A percentile compares a stretch with the other conserved stretches of the same genome.
Conservation (phyloP, 2,888 invertebrate species). For the Priocnemis perturbator region DNA sequence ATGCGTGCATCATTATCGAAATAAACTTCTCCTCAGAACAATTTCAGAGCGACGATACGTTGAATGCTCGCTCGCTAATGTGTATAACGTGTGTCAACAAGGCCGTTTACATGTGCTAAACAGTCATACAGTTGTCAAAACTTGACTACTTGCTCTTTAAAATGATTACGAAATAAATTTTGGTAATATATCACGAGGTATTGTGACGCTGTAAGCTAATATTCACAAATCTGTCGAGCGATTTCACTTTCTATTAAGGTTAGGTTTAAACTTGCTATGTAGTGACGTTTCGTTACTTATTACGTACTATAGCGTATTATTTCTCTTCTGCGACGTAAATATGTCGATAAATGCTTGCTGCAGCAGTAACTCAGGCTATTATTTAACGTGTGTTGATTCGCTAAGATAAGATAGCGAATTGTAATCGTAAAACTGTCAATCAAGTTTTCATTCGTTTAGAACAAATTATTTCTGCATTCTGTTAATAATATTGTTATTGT, state of each 20-base stretch:
- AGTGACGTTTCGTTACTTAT: too few relatives aligned
- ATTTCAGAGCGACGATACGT: constrained; percentile 8
- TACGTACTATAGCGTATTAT: too few relatives aligned
- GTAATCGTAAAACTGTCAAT: too few relatives aligned
- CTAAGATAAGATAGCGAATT: background rate
- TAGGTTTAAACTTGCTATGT: background rate
- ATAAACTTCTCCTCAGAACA: background rate
- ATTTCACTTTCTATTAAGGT: background rate
- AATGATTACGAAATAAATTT: too few relatives aligned
- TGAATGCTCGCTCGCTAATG: constrained; percentile 44
- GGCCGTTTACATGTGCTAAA: background rate
- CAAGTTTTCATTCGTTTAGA: too few relatives aligned
- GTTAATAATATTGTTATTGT: too few relatives aligned
- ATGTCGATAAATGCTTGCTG: too few relatives aligned
- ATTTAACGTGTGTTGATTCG: background rate
- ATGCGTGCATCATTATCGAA: background rate
- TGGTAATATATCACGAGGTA: too few relatives aligned
- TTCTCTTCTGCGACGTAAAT: too few relatives aligned
- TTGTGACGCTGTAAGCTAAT: too few relatives aligned
- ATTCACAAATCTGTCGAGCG: background rate
- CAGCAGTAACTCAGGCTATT: background rate
- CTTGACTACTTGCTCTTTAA: background rate
- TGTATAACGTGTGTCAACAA: constrained; percentile 26
- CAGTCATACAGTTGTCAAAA: background rate
- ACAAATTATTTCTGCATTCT: too few relatives aligned